Evolutionary conservation across 1,140 invertebrate genomes (phyloP).

Genomic region (Paraescarpia echinospica): DNA sequence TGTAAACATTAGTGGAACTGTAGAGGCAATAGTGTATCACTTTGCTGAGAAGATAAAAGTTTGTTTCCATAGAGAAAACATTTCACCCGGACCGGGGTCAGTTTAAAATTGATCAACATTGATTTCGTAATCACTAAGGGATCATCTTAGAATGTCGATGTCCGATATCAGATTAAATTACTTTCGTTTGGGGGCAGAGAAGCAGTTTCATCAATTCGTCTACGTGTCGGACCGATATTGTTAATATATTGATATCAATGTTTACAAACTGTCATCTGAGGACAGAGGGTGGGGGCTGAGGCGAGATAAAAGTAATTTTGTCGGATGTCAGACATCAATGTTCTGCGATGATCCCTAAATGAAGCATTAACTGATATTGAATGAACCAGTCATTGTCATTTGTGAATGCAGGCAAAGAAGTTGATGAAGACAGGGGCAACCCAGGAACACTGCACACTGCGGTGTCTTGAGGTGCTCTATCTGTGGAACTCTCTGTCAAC

Average conservation of each 20-base stretch:
- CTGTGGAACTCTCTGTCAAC: constrained; percentile 74
- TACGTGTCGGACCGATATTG: too few relatives aligned
- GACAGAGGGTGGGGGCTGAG: too few relatives aligned
- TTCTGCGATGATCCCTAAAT: too few relatives aligned
- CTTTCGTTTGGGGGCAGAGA: too few relatives aligned
- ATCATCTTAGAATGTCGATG: too few relatives aligned
- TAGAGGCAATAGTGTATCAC: background rate
- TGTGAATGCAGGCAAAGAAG: constrained; percentile 44
- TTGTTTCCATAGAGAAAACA: background rate
- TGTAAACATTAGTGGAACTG: background rate
- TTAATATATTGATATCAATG: too few relatives aligned
- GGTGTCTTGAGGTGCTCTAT: constrained; percentile 71
- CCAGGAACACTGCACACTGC: constrained; percentile 63
- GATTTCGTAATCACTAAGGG: background rate
- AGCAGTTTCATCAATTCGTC: too few relatives aligned
- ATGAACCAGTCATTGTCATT: background rate
- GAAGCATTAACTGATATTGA: background rate
- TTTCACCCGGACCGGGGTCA: background rate
- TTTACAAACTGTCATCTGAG: too few relatives aligned
- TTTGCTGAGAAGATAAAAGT: background rate
- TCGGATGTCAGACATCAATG: too few relatives aligned
- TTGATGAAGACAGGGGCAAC: constrained; percentile 48
- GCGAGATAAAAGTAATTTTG: too few relatives aligned
- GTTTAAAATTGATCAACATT: background rate
- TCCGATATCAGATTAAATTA: too few relatives aligned